Base-by-base conservation (phyloP, 2,888 invertebrate species). In the Hermodice carunculata region DNA sequence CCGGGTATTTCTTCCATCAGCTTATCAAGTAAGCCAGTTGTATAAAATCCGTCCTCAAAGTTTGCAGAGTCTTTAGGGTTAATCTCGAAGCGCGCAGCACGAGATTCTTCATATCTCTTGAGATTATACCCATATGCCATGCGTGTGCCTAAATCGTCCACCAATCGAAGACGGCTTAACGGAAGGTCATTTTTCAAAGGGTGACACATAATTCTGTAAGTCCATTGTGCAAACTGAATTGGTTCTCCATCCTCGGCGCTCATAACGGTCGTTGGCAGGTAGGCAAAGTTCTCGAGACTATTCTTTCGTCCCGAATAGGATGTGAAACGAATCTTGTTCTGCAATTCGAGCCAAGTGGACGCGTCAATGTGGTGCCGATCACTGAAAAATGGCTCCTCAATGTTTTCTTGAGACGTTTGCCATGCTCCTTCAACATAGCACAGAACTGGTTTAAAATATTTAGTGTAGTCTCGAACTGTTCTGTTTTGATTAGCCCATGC, bases 401-500 rank as follows among this genome's bases (percentile, higher is more conserved):
- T 29, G 28, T 71, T 64, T 1, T 70, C 67, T n/a, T n/a, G n/a
- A 28, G 75, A 69, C 22, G 32, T 49, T 3, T 79, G 79, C 81
- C 81, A 81, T 4, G 71, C 76, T 0, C 79, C 81, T 52, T 81
- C 81, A 58, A 81, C 57, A 65, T 78, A 80, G 46, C 79, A 78
- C 26, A 81, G 53, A n/a, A 73, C 67, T 0, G 81, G 76, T 52
- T 77, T 78, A 67, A 81, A 81, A 67, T 79, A 81, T 11, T 70
- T 70, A 28, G 67, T 58, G 69, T 79, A 81, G 58, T 80, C 75
- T 46, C 77, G 56, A 11, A 65, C 64, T 0, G 67, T 53, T 8
- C 56, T 51, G 59, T 81, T 67, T 46, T 80, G 79, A 11, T 74
- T 62, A 37, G 69, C 68, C 71, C 77, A 82, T 1, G 81, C 81